phyloP scores from a whole-genome alignment of 2,888 invertebrate species.

The Oegoconia quadripuncta region DNA sequence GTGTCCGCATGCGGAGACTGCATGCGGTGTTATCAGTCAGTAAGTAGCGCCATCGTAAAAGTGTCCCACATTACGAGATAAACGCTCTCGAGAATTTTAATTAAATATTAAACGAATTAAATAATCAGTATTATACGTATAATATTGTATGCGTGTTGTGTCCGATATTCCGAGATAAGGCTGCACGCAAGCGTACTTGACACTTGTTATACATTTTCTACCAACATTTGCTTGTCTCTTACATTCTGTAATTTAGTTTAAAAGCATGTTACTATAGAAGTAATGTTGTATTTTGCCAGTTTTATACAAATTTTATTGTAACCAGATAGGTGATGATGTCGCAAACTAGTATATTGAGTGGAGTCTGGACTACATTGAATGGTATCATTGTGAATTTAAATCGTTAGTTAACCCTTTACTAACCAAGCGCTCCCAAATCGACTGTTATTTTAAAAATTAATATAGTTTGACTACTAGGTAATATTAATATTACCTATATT shows the following conservation, averaged over 20 bases:
- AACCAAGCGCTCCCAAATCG: not conserved
- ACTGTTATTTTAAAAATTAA: not conserved
- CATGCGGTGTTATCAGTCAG: constrained; percentile 67
- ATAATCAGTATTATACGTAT: constrained; percentile 78
- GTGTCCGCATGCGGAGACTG: constrained; percentile 50
- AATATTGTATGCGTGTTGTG: constrained; percentile 70
- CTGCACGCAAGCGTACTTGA: constrained; percentile 51
- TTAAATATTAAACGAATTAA: constrained; percentile 79
- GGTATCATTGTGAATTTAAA: not conserved
- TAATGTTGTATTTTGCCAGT: constrained; percentile 19
- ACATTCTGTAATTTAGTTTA: constrained; percentile 38
- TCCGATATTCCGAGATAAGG: constrained; percentile 58
- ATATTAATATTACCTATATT: constrained; percentile 9
- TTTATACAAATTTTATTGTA: constrained; percentile 19
- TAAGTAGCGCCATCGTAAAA: constrained; percentile 76
- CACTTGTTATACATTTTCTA: constrained; percentile 44
- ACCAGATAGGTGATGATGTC: constrained; percentile 37
- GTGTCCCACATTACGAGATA: constrained; percentile 78
- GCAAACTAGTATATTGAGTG: constrained; percentile 47
- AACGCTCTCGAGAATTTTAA: constrained; percentile 76
- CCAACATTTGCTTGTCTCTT: constrained; percentile 33
- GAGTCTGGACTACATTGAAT: constrained; percentile 16
- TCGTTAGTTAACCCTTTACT: constrained; percentile 1
- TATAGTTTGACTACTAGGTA: not conserved
- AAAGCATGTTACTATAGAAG: constrained; percentile 41